A percentile compares a stretch with the other conserved stretches of the same genome.
Conservation (phyloP, 2,113 vertebrate genomes). For the Cyprinodon brontotheroides region DNA sequence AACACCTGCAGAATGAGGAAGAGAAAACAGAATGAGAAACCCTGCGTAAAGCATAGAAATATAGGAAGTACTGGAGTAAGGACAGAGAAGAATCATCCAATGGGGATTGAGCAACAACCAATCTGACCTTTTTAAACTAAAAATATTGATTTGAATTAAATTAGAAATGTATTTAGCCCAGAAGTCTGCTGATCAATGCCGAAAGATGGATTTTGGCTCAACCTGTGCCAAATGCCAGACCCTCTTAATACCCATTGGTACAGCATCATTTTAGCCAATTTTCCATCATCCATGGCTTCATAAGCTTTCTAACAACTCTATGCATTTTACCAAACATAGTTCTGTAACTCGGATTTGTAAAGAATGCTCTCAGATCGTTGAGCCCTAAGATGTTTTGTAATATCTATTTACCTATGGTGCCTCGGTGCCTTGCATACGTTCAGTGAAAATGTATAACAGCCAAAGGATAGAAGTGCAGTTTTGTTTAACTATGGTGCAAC, state of each 20-base stretch:
- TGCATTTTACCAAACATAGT: neutral
- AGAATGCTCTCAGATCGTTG: neutral
- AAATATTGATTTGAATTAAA: neutral
- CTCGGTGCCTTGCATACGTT: too few relatives aligned
- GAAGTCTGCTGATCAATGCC: neutral
- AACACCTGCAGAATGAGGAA: slow-evolving; percentile 84
- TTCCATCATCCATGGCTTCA: neutral
- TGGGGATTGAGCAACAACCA: neutral
- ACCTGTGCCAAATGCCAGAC: neutral
- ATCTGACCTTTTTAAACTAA: neutral
- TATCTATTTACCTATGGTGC: too few relatives aligned
- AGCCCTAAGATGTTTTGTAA: neutral
- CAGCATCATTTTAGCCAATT: neutral
- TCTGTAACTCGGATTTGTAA: neutral
- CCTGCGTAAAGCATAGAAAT: neutral
- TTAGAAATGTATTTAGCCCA: neutral
- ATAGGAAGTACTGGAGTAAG: neutral
- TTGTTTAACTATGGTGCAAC: too few relatives aligned
- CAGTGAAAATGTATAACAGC: too few relatives aligned
- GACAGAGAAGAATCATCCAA: neutral
- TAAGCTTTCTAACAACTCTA: neutral
- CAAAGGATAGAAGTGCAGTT: too few relatives aligned
- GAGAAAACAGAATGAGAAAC: neutral
- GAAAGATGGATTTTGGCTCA: neutral
- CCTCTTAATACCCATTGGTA: neutral